A percentile compares a stretch with the other conserved stretches of the same genome.
phyloP scores from a whole-genome alignment of 1,140 invertebrate species.

The Neodiprion lecontei region DNA sequence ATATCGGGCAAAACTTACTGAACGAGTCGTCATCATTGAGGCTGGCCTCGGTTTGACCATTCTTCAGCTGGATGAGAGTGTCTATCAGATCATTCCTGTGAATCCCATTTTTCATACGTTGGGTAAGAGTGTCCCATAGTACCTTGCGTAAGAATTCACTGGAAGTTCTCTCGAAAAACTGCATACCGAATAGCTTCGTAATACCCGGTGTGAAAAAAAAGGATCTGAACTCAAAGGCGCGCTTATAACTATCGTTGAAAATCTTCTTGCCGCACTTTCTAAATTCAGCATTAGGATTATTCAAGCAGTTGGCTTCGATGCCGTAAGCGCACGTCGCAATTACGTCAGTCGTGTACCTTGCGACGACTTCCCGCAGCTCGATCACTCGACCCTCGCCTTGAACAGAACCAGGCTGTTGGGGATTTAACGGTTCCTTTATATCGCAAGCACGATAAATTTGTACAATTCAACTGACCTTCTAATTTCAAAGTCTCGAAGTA shows the following conservation, averaged over 20 bases:
- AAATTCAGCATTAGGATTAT: conserved; percentile 38
- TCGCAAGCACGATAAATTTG: conserved; percentile 38
- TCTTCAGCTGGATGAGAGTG: neutral
- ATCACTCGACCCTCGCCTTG: neutral
- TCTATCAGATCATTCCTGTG: neutral
- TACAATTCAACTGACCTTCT: conserved; percentile 39
- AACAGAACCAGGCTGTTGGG: neutral
- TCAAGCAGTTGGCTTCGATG: conserved; percentile 49
- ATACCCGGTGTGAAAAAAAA: neutral
- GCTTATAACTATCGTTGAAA: neutral
- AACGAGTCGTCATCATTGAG: conserved; percentile 11
- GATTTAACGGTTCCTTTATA: conserved; percentile 21
- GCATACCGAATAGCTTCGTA: neutral
- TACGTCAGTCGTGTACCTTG: conserved; percentile 55
- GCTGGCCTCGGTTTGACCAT: too few relatives aligned
- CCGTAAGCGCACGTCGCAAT: conserved; percentile 60
- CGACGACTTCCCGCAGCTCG: conserved; percentile 36
- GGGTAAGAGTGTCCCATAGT: neutral
- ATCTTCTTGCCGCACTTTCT: neutral
- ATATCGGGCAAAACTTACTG: conserved; percentile 22
- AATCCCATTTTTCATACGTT: neutral
- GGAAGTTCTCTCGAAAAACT: neutral
- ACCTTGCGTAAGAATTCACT: neutral
- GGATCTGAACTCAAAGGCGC: neutral
- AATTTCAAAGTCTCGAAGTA: conserved; percentile 53